Evolutionary conservation across 2,113 vertebrate species (phyloP).

Genomic region (Cephalopterus ornatus): DNA sequence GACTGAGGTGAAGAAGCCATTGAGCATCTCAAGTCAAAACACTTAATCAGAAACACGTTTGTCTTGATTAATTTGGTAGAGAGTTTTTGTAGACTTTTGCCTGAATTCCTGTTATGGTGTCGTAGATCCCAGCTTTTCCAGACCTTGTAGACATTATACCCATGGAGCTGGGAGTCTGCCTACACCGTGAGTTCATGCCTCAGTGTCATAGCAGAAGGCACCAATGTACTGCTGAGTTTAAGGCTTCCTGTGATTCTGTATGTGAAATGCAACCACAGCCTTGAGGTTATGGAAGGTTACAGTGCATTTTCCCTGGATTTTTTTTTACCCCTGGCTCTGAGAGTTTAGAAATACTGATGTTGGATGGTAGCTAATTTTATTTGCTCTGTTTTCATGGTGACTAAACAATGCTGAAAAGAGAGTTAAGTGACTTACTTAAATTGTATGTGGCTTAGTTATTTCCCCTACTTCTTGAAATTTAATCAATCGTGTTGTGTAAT

Average conservation of each 20-base stretch:
- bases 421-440: neutral
- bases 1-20: neutral
- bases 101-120: neutral
- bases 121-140: neutral
- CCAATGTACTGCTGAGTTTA: neutral
- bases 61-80: neutral
- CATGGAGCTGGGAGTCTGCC: neutral
- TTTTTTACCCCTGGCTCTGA: neutral
- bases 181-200: neutral
- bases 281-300: neutral
- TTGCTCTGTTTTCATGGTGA: neutral
- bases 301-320: neutral
- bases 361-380: neutral
- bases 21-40: neutral
- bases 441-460: neutral
- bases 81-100: neutral
- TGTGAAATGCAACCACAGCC: neutral
- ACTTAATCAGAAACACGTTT: neutral
- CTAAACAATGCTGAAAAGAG: neutral
- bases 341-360: neutral
- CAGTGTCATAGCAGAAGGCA: neutral
- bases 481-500: neutral
- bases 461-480: neutral
- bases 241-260: neutral
- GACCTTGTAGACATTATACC: neutral